Conservation (phyloP, 2,113 vertebrate species). For the Microtus pennsylvanicus region DNA sequence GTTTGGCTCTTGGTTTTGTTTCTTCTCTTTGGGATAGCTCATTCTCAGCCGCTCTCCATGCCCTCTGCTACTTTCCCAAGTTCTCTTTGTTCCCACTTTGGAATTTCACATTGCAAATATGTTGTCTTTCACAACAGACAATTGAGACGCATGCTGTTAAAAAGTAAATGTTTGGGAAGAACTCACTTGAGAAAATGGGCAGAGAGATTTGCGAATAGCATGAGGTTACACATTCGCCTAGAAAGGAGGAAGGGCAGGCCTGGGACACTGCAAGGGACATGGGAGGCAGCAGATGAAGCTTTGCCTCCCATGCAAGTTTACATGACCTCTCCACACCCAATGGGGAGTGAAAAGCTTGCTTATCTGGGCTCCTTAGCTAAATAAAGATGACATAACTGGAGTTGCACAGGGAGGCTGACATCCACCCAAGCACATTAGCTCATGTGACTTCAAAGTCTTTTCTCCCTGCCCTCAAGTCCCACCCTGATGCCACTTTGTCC, state of each 20-base stretch:
- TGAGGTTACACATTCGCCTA: not conserved
- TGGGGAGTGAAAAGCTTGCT: not conserved
- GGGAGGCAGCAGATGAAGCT: not conserved
- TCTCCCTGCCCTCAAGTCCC: not conserved
- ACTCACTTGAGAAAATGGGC: not conserved
- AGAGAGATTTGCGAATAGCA: not conserved
- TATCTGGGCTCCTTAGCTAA: constrained; percentile 24
- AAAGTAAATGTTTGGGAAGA: not conserved
- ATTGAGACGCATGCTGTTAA: not conserved
- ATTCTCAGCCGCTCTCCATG: not conserved
- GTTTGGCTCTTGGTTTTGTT: not conserved
- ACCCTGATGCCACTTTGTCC: not conserved
- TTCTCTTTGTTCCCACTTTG: not conserved
- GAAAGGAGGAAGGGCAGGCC: not conserved
- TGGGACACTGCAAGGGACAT: not conserved
- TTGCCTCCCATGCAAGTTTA: not conserved
- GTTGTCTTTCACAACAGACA: not conserved
- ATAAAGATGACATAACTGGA: constrained; percentile 26
- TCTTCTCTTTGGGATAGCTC: not conserved
- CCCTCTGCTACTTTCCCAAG: not conserved
- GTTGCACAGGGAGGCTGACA: not conserved
- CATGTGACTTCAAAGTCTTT: constrained; percentile 56
- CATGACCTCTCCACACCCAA: not conserved
- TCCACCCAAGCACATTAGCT: constrained; percentile 41
- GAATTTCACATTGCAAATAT: not conserved